Conservation (phyloP, 2,113 vertebrate species). For the Menidia beryllina region DNA sequence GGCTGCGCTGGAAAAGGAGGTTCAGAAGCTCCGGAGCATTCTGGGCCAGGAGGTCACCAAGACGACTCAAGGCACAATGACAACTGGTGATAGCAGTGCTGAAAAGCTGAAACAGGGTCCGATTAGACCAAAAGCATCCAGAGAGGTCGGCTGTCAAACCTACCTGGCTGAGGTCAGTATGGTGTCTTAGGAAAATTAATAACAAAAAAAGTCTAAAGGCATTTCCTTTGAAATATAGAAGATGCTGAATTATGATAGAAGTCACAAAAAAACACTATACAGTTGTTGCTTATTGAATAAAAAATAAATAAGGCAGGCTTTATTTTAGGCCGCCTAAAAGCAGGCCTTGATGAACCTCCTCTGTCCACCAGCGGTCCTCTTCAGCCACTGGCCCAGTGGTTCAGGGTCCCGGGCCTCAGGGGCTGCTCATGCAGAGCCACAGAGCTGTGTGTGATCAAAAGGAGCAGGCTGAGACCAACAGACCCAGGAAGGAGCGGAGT, state of each 20-base stretch:
- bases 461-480: slow-evolving; percentile 45
- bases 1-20: slow-evolving; percentile 70
- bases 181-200: neutral
- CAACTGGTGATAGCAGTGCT: neutral
- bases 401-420: slow-evolving; percentile 9
- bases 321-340: neutral
- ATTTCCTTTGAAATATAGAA: too few relatives aligned
- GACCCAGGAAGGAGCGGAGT: slow-evolving; percentile 49
- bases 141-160: slow-evolving; percentile 56
- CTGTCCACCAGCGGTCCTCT: slow-evolving; percentile 47
- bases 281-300: too few relatives aligned
- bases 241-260: too few relatives aligned
- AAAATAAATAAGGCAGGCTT: too few relatives aligned
- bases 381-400: slow-evolving; percentile 24
- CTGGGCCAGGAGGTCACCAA: slow-evolving; percentile 64
- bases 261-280: too few relatives aligned
- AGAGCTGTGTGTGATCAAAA: neutral
- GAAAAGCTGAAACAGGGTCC: neutral
- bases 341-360: neutral
- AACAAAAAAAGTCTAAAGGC: too few relatives aligned
- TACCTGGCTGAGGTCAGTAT: slow-evolving; percentile 50
- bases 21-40: slow-evolving; percentile 62
- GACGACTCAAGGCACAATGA: slow-evolving; percentile 52
- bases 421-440: neutral
- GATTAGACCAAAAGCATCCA: neutral